Evolutionary conservation across 2,797 vertebrate species (phyloP).

Genomic region (Balearica regulorum): DNA sequence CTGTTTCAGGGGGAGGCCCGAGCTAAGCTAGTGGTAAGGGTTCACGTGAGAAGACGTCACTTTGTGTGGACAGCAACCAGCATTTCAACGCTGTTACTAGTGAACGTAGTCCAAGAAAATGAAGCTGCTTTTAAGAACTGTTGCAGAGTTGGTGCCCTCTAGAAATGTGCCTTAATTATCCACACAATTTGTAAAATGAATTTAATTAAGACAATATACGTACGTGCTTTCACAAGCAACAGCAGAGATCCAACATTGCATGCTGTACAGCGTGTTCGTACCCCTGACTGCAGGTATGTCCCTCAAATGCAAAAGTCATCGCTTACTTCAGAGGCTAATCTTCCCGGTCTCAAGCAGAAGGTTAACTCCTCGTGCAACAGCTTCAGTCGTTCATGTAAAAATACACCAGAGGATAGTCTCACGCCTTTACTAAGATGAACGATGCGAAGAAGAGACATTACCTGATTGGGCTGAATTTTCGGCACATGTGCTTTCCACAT

Average conservation of each 20-base stretch:
- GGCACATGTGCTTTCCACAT: conserved; percentile 93
- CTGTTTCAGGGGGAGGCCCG: not conserved
- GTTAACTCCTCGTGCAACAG: not conserved
- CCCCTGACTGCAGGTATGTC: not conserved
- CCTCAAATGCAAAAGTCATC: not conserved
- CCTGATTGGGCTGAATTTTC: conserved; percentile 90
- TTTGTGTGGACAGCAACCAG: not conserved
- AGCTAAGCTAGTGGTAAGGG: rapidly evolving
- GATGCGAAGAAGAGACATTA: conserved; percentile 64
- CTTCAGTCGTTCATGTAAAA: not conserved
- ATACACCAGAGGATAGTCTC: not conserved
- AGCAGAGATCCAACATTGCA: not conserved
- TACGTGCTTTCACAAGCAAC: not conserved
- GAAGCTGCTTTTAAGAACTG: not conserved
- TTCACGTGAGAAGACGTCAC: rapidly evolving
- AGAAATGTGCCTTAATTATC: not conserved
- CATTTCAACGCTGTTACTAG: not conserved
- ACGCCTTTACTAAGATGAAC: not conserved
- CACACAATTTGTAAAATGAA: not conserved
- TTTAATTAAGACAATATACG: not conserved
- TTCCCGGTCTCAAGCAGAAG: not conserved
- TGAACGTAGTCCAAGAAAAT: not conserved
- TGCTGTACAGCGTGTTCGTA: not conserved
- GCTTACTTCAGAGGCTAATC: not conserved
- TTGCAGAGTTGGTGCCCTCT: not conserved